Evolutionary conservation across 2,888 invertebrate genomes (phyloP), one percentile per base, ranked within the genome.

Genomic region (Leptura quadrifasciata): DNA sequence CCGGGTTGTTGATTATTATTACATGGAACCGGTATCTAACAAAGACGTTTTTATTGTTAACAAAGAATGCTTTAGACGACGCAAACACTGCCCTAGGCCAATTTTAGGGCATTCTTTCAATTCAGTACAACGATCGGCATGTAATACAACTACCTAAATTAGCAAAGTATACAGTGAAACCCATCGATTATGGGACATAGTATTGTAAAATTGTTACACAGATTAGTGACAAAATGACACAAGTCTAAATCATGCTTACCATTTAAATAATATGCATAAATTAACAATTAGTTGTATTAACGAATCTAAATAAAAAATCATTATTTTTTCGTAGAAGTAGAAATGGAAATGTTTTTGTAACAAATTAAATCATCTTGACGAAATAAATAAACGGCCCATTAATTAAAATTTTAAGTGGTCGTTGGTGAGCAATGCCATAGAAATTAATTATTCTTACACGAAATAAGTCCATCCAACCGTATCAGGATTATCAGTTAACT

Each of bases 11-110:
- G 31, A 69, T 69, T 69, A 58, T 79, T 83, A 84, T 67, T 75
- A 72, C 78, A 73, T 83, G 83, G 84, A 86, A 87, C 86, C 86
- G 85, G 86, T 86, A 87, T 83, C 83, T 83, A 83, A 85, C 85
- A 85, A 86, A 85, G 54, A 18, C 20, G 5, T 39, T 15, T n/a
- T 47, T 47, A 47, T 12, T 47, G 47, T 47, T n/a, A 47, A 12
- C 47, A 47, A 47, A 47, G n/a, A 12, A 47, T 47, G 47, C 47
- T 47, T n/a, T n/a, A n/a, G n/a, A 47, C 15, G 47, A 47, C 4
- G 47, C 47, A n/a, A 47, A n/a, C 12, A 47, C 47, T 47, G 47
- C 47, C 47, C 47, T 47, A 1, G 47, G 47, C 47, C 47, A 47
- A 47, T 47, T 47, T 47, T n/a, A 47, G 47, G 47, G 0, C 39